Evolutionary conservation across 2,888 invertebrate species (phyloP), one percentile per base, ranked within the genome.

Genomic region (Tinea pellionella): DNA sequence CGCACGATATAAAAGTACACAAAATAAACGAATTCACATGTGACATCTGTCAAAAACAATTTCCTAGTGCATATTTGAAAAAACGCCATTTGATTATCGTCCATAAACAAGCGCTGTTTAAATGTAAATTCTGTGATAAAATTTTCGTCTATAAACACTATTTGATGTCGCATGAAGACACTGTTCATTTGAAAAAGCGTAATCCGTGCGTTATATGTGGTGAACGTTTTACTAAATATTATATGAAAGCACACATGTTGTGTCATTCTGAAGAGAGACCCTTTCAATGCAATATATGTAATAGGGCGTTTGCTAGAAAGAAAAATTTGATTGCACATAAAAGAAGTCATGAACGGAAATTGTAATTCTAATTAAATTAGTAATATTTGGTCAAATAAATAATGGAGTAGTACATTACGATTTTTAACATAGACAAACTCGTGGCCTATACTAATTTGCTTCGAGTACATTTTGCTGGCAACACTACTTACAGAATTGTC

Each of bases 261-360:
- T 18, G 42, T 16, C 16, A 43, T 13, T 6, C 16, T 11, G 15
- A 16, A 2, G 29, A 19, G 13, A 61, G 62, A 13, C 56, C 56
- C 0, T 62, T 60, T 15, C 62, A 64, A 59, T 63, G 64, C 11
- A 60, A 62, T 3, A 61, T 62, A 37, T 63, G 64, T 30, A 37
- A 61, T 1, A 63, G 12, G 60, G n/a, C n/a, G 9, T 64, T 76
- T 32, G 51, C 47, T n/a, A 15, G 58, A 41, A 32, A 47, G 8
- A 58, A 41, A 15, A 61, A 41, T 47, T 19, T 59, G 13, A 42
- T 9, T 0, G 60, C n/a, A 3, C 60, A 60, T 37, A 47, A 47
- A 47, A n/a, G 16, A 2, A 47, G 47, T 47, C 47, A 47, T 9
- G 47, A 47, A 15, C 6, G 47, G n/a, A 47, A 47, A 9, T 15